A percentile compares a stretch with the other conserved stretches of the same genome.
Evolutionary conservation across 1,140 invertebrate species (phyloP).

Genomic region (Pectinophora gossypiella): DNA sequence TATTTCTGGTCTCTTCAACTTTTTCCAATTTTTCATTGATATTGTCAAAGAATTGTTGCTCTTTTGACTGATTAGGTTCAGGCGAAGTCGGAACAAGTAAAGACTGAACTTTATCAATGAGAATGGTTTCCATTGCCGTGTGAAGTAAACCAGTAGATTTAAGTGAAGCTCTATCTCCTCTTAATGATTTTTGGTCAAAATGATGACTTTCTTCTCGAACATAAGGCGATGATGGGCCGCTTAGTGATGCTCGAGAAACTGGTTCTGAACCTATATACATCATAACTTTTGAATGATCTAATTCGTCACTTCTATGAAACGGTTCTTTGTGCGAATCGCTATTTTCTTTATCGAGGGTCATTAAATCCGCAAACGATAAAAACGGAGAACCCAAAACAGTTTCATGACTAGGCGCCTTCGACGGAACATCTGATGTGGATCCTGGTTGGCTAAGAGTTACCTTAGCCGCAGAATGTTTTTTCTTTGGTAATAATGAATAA

Average conservation of each 20-base stretch:
- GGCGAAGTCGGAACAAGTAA: slow-evolving; percentile 55
- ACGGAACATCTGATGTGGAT: slow-evolving; percentile 49
- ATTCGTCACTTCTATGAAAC: slow-evolving; percentile 58
- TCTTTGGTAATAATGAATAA: slow-evolving; percentile 58
- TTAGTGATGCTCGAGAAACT: slow-evolving; percentile 53
- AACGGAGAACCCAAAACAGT: slow-evolving; percentile 63
- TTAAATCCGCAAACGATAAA: slow-evolving; percentile 59
- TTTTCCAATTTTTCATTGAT: slow-evolving; percentile 56
- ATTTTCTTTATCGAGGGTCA: slow-evolving; percentile 52
- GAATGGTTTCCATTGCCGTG: slow-evolving; percentile 73
- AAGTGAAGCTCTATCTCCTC: slow-evolving; percentile 37
- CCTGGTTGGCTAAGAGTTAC: slow-evolving; percentile 47
- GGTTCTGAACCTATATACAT: slow-evolving; percentile 71
- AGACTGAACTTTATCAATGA: slow-evolving; percentile 68
- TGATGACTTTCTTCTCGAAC: slow-evolving; percentile 42
- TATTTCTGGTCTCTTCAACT: slow-evolving; percentile 40
- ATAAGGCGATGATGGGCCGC: slow-evolving; percentile 41
- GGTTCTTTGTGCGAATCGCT: slow-evolving; percentile 27
- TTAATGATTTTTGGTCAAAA: slow-evolving; percentile 30
- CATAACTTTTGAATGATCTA: slow-evolving; percentile 38
- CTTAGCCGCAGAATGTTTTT: slow-evolving; percentile 42
- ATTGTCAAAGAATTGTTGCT: slow-evolving; percentile 55
- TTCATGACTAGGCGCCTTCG: slow-evolving; percentile 54
- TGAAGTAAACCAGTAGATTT: slow-evolving; percentile 57
- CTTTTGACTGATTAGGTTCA: slow-evolving; percentile 24